These are phyloP conservation scores for Trachops cirrhosus DNA, from an alignment of 2,797 vertebrate genomes.

Conservation along the genomic window DNA sequence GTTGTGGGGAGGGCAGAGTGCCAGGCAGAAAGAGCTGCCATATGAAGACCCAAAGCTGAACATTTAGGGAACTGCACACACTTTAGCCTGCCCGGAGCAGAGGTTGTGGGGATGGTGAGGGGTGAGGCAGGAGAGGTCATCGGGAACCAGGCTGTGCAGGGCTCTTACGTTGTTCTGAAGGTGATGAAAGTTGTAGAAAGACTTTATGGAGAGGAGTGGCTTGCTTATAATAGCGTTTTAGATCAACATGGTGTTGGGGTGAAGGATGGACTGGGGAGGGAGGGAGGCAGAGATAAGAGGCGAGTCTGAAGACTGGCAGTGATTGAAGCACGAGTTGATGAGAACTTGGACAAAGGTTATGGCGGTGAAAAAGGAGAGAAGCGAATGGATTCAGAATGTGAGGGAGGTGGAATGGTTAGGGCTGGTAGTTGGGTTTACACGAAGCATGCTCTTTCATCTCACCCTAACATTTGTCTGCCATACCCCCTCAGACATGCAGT, in stretches of 20 bases:
- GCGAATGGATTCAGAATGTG: slow-evolving; percentile 25
- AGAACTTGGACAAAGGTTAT: slow-evolving; percentile 57
- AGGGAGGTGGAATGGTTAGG: background rate
- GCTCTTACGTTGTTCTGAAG: background rate
- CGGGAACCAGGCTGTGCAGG: background rate
- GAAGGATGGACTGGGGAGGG: background rate
- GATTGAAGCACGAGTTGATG: background rate
- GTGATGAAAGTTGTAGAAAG: background rate
- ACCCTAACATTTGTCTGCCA: background rate
- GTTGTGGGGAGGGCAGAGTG: background rate
- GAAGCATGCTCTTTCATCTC: background rate
- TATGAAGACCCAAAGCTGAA: background rate
- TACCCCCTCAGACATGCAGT: background rate
- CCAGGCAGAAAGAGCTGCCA: background rate
- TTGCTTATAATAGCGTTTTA: slow-evolving; percentile 9
- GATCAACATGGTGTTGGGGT: background rate
- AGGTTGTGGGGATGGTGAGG: background rate
- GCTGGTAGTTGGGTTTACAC: background rate
- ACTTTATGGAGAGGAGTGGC: background rate
- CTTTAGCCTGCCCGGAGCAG: background rate
- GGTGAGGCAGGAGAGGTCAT: background rate
- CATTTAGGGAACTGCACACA: background rate
- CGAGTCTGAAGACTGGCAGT: background rate
- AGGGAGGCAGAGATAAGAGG: background rate
- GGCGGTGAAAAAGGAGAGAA: slow-evolving; percentile 9